Percentiles rank a stretch among this genome's conserved stretches.
These are phyloP conservation scores for Lepidurus couesii DNA, from an alignment of 1,140 invertebrate genomes.

Conservation along the genomic window DNA sequence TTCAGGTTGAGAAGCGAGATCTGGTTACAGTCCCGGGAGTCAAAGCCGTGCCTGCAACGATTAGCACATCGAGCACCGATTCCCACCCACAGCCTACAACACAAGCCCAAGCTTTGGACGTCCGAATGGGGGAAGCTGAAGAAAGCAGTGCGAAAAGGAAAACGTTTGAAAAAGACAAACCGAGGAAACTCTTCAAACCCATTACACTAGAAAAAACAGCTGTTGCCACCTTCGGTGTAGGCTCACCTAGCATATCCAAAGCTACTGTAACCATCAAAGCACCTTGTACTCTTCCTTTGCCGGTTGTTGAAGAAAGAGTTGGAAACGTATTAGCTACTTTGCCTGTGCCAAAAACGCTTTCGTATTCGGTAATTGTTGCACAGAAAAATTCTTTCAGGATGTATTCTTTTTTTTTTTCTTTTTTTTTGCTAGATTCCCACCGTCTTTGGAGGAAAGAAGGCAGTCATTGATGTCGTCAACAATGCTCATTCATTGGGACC, in stretches of 20 bases:
- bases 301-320: background rate
- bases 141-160: slow-evolving; percentile 1
- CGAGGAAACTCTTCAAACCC: background rate
- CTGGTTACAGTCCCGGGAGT: slow-evolving; percentile 52
- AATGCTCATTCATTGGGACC: slow-evolving; percentile 11
- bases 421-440: slow-evolving; percentile 34
- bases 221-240: background rate
- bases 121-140: slow-evolving; percentile 22
- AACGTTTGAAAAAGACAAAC: slow-evolving; percentile 4
- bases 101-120: slow-evolving; percentile 17
- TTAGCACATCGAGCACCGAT: slow-evolving; percentile 26
- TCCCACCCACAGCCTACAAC: background rate
- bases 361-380: background rate
- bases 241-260: background rate
- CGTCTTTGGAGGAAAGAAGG: slow-evolving; percentile 35
- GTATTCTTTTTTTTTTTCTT: background rate
- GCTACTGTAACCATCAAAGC: background rate
- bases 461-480: slow-evolving; percentile 31
- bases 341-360: background rate
- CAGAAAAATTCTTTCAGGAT: background rate
- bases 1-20: slow-evolving; percentile 72
- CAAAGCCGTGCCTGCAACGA: slow-evolving; percentile 36
- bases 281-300: background rate
- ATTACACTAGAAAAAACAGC: background rate
- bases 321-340: background rate